phyloP scores from a whole-genome alignment of 2,113 vertebrate genomes.

The Apaloderma vittatum region DNA sequence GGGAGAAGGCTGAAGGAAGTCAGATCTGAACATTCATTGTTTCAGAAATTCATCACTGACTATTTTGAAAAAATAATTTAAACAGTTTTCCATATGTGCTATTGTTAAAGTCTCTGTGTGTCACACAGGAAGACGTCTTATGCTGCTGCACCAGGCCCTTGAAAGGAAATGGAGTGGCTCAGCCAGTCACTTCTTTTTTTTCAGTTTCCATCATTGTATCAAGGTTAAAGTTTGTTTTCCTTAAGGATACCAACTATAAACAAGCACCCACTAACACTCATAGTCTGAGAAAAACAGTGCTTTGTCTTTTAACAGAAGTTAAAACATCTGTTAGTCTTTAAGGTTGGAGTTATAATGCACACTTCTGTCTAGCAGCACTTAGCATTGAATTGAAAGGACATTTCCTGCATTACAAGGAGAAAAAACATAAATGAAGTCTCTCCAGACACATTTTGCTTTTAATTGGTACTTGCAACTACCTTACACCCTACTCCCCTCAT shows the following conservation, averaged over 20 bases:
- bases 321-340: constrained; percentile 63
- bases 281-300: neutral
- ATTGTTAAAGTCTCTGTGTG: constrained; percentile 50
- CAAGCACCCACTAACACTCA: neutral
- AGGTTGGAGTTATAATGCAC: neutral
- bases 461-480: neutral
- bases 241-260: constrained; percentile 44
- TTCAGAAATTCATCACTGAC: neutral
- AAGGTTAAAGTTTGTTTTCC: constrained; percentile 56
- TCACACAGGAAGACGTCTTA: constrained; percentile 38
- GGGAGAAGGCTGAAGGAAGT: neutral
- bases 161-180: constrained; percentile 58
- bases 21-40: constrained; percentile 7
- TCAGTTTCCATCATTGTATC: constrained; percentile 37
- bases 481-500: neutral
- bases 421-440: neutral
- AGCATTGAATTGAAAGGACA: neutral
- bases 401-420: neutral
- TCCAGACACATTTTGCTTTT: neutral
- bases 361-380: neutral
- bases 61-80: neutral
- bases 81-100: constrained; percentile 36
- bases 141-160: neutral
- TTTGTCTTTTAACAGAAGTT: constrained; percentile 5
- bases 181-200: constrained; percentile 34